Base-by-base conservation (phyloP, 2,113 vertebrate genomes). In the Oryzias celebensis region DNA sequence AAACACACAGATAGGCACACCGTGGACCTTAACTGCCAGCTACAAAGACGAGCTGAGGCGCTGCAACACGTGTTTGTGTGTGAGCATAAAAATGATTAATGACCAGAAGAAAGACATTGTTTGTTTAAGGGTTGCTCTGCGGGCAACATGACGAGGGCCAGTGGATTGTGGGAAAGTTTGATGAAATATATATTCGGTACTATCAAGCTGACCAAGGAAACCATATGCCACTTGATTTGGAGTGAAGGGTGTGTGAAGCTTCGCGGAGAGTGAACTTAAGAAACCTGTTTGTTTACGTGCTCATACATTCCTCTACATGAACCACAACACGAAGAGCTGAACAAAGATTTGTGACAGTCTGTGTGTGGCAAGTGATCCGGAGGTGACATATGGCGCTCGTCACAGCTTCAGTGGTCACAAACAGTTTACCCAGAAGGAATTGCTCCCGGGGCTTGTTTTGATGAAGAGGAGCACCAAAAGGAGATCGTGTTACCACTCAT, bases 361-460 rank as follows among this genome's bases (percentile, higher is more conserved):
- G 82, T 87, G 84, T 83, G 83, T 82, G 87, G 83, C 58, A 68
- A 79, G 65, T 66, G 75, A 81, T 71, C 58, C 51, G 67, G 70
- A 73, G 80, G 74, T 81, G 88, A 91, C 88, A 91, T 85, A 90
- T 91, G 86, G 88, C 69, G 24, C 72, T 80, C 72, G 87, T 91
- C 88, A 85, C 81, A 82, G 79, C 76, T 72, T 74, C 69, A 59
- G 82, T 42, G 56, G 73, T 88, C 57, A 47, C 80, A 85, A 78
- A 84, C 68, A 78, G 84, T 91, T 90, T 91, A 89, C 86, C 91
- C 89, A 89, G 86, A 87, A 90, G 89, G 87, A 91, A 86, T 66
- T 76, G 87, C 88, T 84, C 77, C 45, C 69, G 24, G 76, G 77
- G 83, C 88, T 90, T 91, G 89, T 91, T 91, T 92, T 85, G 90